Evolutionary conservation across 2,888 invertebrate species (phyloP).

Genomic region (Leptinotarsa rubiginosa): DNA sequence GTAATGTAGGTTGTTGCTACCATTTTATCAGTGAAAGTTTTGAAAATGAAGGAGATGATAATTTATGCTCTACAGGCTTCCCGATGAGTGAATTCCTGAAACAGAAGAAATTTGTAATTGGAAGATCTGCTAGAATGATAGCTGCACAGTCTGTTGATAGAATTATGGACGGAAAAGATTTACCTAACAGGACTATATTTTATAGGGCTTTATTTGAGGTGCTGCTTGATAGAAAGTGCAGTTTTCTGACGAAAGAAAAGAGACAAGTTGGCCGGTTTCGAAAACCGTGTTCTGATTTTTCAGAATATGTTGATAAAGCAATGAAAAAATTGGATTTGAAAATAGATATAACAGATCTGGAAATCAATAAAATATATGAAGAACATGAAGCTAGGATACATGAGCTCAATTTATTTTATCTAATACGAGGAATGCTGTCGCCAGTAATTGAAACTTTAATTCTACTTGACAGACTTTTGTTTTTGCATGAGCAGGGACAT

Average conservation of each 20-base stretch:
- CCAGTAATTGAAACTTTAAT: slow-evolving; percentile 86
- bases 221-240: slow-evolving; percentile 66
- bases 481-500: slow-evolving; percentile 75
- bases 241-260: slow-evolving; percentile 61
- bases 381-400: slow-evolving; percentile 67
- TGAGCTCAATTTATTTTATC: slow-evolving; percentile 80
- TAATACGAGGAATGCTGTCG: slow-evolving; percentile 80
- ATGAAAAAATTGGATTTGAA: slow-evolving; percentile 72
- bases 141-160: slow-evolving; percentile 87
- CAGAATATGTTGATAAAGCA: slow-evolving; percentile 78
- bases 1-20: slow-evolving; percentile 92
- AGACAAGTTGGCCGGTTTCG: slow-evolving; percentile 71
- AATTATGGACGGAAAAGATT: slow-evolving; percentile 69
- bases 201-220: slow-evolving; percentile 84
- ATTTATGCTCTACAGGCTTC: slow-evolving; percentile 67
- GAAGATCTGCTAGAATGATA: slow-evolving; percentile 86
- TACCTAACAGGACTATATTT: slow-evolving; percentile 76
- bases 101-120: slow-evolving; percentile 69
- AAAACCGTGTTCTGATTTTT: slow-evolving; percentile 71
- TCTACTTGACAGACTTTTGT: slow-evolving; percentile 83
- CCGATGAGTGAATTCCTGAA: slow-evolving; percentile 76
- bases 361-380: slow-evolving; percentile 65
- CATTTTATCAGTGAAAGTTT: slow-evolving; percentile 78
- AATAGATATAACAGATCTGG: slow-evolving; percentile 65
- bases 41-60: slow-evolving; percentile 45